Percentiles rank a stretch among this genome's conserved stretches.
These are phyloP conservation scores for Pseudochaenichthys georgianus DNA, from an alignment of 2,797 vertebrate genomes.

Conservation along the genomic window DNA sequence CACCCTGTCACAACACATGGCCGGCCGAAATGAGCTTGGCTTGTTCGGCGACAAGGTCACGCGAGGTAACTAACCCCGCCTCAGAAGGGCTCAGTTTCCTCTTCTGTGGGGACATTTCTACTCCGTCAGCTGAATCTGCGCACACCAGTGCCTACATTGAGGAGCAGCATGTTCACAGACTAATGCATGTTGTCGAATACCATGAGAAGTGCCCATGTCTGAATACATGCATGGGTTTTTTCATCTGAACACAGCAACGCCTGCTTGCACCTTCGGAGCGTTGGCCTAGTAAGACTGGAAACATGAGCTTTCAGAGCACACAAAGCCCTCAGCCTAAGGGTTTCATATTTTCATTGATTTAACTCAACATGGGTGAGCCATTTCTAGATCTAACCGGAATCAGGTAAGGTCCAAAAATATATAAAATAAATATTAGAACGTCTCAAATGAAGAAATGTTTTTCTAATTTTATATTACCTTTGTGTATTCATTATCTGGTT, in stretches of 20 bases:
- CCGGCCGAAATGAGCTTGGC: constrained; percentile 33
- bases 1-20: constrained; percentile 39
- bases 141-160: constrained; percentile 35
- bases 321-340: neutral
- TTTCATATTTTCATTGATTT: constrained; percentile 10
- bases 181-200: constrained; percentile 27
- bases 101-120: constrained; percentile 62
- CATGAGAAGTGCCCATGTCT: neutral
- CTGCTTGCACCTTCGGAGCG: neutral
- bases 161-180: constrained; percentile 34
- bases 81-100: constrained; percentile 59
- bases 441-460: neutral
- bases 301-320: neutral
- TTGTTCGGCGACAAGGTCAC: constrained; percentile 65
- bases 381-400: neutral
- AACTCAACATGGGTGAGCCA: neutral
- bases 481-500: too few species aligned
- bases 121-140: constrained; percentile 68
- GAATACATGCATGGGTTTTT: constrained; percentile 6
- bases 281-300: neutral
- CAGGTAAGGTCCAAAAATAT: neutral
- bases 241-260: constrained; percentile 12
- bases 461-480: neutral
- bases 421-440: neutral
- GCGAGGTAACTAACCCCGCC: constrained; percentile 36